phyloP scores from a whole-genome alignment of 2,797 vertebrate species.

The Lacerta bilineata region DNA sequence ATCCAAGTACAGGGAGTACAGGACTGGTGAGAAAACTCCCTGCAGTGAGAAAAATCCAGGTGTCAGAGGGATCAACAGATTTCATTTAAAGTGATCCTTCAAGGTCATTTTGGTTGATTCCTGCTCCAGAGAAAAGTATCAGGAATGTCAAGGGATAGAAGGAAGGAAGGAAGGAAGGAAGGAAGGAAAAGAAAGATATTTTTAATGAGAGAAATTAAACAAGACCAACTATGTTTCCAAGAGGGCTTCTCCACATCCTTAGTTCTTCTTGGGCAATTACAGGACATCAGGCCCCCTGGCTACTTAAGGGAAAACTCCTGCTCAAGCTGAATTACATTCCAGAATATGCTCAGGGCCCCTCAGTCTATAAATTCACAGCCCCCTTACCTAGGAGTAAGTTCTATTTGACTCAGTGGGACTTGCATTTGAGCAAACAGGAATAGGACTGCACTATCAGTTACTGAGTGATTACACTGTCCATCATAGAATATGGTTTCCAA shows the following conservation, averaged over 20 bases:
- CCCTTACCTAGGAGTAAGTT: background rate
- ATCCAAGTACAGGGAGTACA: too few relatives aligned
- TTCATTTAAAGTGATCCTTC: background rate
- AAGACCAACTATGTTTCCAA: background rate
- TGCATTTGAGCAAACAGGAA: background rate
- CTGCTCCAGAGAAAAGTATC: background rate
- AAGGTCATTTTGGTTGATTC: background rate
- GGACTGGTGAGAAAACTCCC: too few relatives aligned
- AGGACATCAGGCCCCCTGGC: conserved; percentile 5
- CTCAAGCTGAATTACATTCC: background rate
- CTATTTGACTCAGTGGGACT: background rate
- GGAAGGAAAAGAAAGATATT: background rate
- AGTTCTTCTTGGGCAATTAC: background rate
- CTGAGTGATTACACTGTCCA: too few relatives aligned
- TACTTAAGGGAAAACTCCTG: background rate
- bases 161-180: background rate
- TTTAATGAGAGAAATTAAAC: background rate
- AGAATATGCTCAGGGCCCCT: background rate
- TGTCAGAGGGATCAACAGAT: background rate
- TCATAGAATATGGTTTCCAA: background rate
- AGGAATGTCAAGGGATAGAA: conserved; percentile 1
- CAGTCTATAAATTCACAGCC: too few relatives aligned
- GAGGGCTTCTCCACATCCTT: background rate
- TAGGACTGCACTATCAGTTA: background rate
- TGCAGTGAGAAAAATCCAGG: too few relatives aligned